Evolutionary conservation across 2,113 vertebrate species (phyloP).

Genomic region (Canis aureus): DNA sequence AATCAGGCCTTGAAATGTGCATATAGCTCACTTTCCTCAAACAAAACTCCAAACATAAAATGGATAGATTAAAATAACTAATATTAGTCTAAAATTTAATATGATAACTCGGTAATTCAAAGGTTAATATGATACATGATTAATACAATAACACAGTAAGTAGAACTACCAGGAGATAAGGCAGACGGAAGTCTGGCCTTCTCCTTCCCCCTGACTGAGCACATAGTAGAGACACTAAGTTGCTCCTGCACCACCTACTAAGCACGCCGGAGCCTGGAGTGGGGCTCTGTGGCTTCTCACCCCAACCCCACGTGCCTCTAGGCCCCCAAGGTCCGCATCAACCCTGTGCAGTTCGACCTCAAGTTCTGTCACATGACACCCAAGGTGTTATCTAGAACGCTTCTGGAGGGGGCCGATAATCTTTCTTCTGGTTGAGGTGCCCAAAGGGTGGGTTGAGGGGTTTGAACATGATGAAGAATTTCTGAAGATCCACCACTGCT

Average conservation of each 20-base stretch:
- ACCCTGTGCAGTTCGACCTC: constrained; percentile 89
- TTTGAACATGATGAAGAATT: constrained; percentile 90
- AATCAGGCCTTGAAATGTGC: rapidly evolving
- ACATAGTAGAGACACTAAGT: constrained; percentile 82
- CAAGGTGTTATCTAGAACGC: constrained; percentile 89
- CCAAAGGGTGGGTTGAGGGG: constrained; percentile 82
- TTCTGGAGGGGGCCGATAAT: constrained; percentile 89
- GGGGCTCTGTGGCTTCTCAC: constrained; percentile 86
- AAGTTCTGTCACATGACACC: constrained; percentile 91
- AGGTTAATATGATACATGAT: not conserved
- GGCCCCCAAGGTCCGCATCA: constrained; percentile 91
- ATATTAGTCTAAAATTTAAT: not conserved
- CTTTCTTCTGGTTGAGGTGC: constrained; percentile 88
- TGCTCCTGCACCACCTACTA: constrained; percentile 91
- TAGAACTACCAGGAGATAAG: not conserved
- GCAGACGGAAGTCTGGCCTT: not conserved
- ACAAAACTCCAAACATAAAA: not conserved
- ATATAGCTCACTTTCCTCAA: not conserved
- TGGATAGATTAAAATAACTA: not conserved
- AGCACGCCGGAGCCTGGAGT: constrained; percentile 91
- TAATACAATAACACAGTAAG: not conserved
- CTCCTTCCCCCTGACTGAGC: not conserved
- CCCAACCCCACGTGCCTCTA: constrained; percentile 83
- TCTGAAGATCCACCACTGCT: constrained; percentile 89
- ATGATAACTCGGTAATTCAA: not conserved